These are phyloP conservation scores for Cinclus cinclus DNA, from an alignment of 2,113 vertebrate genomes.

Conservation along the genomic window DNA sequence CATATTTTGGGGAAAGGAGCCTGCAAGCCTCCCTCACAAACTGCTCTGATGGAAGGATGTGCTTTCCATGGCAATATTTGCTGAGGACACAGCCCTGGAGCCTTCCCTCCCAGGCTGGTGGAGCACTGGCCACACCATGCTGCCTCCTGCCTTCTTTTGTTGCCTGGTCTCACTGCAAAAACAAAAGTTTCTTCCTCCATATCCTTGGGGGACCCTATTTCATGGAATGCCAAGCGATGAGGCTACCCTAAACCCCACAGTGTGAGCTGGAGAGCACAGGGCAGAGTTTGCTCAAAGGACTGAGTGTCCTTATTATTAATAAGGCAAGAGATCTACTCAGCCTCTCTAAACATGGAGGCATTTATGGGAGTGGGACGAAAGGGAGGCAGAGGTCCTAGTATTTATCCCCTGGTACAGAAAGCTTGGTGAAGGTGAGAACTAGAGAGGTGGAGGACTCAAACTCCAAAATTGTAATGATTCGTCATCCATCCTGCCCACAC, in stretches of 20 bases:
- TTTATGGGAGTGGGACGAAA: neutral
- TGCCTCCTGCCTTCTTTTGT: neutral
- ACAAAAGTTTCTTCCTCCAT: neutral
- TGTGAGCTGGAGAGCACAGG: neutral
- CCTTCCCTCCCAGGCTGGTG: neutral
- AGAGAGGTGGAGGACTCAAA: neutral
- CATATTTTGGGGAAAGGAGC: neutral
- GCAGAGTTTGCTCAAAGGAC: neutral
- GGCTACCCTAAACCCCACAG: neutral
- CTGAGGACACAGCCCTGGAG: neutral
- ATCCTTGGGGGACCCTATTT: neutral
- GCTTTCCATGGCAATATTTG: neutral
- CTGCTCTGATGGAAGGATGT: neutral
- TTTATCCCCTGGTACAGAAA: neutral
- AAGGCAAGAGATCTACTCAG: neutral
- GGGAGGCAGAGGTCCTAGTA: neutral
- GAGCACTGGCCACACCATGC: rapidly evolving
- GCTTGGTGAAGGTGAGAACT: neutral
- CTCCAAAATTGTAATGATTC: neutral
- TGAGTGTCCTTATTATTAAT: neutral
- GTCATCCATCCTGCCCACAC: neutral
- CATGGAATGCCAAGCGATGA: neutral
- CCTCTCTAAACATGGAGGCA: rapidly evolving
- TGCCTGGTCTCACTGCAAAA: neutral
- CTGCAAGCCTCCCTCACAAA: neutral